Evolutionary conservation across 2,797 vertebrate genomes (phyloP), one percentile per base, ranked within the genome.

Genomic region (Poeciliopsis presidionis): DNA sequence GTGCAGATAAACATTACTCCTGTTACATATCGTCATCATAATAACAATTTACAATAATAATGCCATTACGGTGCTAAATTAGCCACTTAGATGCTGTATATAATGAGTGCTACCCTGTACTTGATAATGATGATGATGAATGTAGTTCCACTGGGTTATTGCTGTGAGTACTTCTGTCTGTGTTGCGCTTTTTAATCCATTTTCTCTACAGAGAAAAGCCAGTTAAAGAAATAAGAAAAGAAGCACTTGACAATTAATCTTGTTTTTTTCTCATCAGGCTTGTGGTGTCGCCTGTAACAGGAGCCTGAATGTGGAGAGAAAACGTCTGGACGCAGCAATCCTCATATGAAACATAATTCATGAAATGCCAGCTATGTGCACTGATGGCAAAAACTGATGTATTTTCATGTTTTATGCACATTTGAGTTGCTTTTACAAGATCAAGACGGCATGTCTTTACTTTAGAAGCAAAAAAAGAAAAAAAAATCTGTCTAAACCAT

Each of bases 391-490:
- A 81, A 81, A 80, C 91, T 88, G 9, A 89, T 94, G 93, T 92
- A 89, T 94, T 95, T 95, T 96, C 93, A 95, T 96, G 95, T 96
- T 95, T 95, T 93, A 95, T 95, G 91, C 94, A 95, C 95, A 94
- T 93, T 92, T 92, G 94, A 93, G 93, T 70, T 87, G 92, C 93
- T 91, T 92, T 94, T 95, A 95, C 94, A 95, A 95, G 94, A 95
- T 94, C 94, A 94, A 95, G 92, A 93, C 89, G 87, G 88, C 86
- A 69, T 83, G 80, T 92, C 91, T 93, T 85, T 79, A 85, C 89
- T 91, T 88, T 90, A 90, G 90, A 93, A 93, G 84, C 76, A 87
- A 94, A 86, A 90, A 61, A 59, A 57, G 90, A 36, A 36, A 45
- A 57, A 90, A 65, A 28, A 70, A 70, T 93, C 90, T 88, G 90